Evolutionary conservation across 92 coral and sea anemone genomes (phyloP).

Genomic region (Ricordea florida): DNA sequence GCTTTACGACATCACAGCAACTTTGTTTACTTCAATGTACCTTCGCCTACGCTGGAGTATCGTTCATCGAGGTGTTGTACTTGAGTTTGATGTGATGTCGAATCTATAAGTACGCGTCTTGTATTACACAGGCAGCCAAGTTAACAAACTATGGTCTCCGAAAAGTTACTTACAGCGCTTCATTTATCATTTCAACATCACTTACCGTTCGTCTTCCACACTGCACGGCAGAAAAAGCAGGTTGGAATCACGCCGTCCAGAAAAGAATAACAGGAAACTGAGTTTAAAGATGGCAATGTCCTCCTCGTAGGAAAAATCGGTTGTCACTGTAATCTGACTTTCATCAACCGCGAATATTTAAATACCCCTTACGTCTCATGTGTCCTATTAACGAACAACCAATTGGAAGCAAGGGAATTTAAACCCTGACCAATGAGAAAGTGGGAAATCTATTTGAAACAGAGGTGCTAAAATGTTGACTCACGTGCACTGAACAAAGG

Average conservation of each 20-base stretch:
- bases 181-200: neutral
- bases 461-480: constrained; percentile 73
- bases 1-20: no score
- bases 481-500: constrained; percentile 79
- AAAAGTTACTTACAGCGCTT: neutral
- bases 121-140: constrained; percentile 6
- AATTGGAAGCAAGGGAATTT: constrained; percentile 49
- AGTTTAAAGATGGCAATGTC: neutral
- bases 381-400: constrained; percentile 88
- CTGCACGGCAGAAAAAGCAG: neutral
- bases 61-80: no score
- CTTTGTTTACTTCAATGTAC: no score
- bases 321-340: constrained; percentile 79
- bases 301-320: constrained; percentile 1
- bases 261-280: neutral
- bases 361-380: constrained; percentile 95
- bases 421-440: constrained; percentile 55
- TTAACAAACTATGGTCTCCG: neutral
- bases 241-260: neutral
- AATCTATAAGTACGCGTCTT: neutral
- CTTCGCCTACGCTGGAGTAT: no score
- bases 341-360: constrained; percentile 98
- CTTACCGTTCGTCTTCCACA: constrained; percentile 7
- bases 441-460: constrained; percentile 74
- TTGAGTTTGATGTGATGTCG: no score